Evolutionary conservation across 64 coral and sea anemone genomes (phyloP), one percentile per base, ranked within the genome.

Genomic region (Montipora sp.): DNA sequence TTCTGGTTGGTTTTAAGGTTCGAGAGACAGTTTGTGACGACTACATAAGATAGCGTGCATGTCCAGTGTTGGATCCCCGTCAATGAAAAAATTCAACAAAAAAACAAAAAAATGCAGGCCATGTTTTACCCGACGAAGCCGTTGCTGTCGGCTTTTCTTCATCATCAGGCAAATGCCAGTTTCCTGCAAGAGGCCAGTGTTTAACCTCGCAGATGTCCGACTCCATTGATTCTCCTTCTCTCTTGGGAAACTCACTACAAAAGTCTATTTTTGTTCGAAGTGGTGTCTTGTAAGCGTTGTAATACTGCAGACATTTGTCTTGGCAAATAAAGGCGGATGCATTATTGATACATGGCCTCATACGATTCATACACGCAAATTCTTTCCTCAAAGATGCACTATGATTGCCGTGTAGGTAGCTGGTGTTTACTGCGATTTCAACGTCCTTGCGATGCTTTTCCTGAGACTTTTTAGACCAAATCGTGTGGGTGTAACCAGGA

Each of bases 121-220:
- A 4, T 71, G 21, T 19, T 71, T 68, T 65, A 82, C 80, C 80
- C 63, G 55, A 36, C 11, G 16, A 18, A 10, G 75, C 12, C 75
- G 75, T 49, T 63, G 13, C 60, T 11, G 60, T 14, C 7, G 65
- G 20, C 9, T 61, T 18, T 4, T 10, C 19, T 85, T 48, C 7
- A 11, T 57, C 53, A 57, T 57, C 82, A 85, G 45, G 15, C 13
- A 85, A 85, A 8, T 70, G 45, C 91, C 91, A 93, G 11, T 93
- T 93, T 20, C 50, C 48, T 88, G 83, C 59, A 21, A 75, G 59
- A 24, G 84, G 91, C 91, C 91, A 93, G 48, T 93, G 73, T 8
- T 7, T 74, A 21, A 27, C 59, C 8, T 87, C 58, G 43, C 91
- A 93, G 76, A 88, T 4, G 15, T 5, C 20, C 14, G 2, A 43